Conservation (phyloP, 2,113 vertebrate species). For the Eclectus roratus region DNA sequence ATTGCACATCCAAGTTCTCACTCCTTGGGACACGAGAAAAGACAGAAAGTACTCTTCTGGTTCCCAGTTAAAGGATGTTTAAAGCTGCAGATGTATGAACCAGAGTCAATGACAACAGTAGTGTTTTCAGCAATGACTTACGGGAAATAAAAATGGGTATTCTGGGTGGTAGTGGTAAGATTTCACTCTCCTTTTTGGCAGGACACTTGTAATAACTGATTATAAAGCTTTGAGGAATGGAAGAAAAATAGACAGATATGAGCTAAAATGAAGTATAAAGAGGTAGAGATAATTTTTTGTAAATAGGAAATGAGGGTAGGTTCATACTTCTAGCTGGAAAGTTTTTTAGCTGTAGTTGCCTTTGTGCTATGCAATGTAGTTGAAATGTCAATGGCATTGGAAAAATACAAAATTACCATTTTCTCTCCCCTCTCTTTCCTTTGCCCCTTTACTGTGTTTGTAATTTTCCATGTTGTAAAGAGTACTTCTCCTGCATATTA, state of each 20-base stretch:
- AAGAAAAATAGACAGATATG: neutral
- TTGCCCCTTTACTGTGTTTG: rapidly evolving
- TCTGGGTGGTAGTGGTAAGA: neutral
- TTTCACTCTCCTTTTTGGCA: neutral
- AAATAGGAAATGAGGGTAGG: neutral
- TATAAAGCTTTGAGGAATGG: neutral
- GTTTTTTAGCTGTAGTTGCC: neutral
- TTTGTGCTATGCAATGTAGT: neutral
- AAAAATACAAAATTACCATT: neutral
- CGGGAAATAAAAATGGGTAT: neutral
- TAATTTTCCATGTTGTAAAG: neutral
- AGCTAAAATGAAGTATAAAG: neutral
- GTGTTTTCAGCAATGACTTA: neutral
- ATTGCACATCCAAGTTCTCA: neutral
- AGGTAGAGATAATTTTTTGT: neutral
- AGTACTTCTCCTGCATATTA: neutral
- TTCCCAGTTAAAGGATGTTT: neutral
- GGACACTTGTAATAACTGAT: neutral
- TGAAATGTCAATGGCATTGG: neutral
- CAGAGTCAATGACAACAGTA: neutral
- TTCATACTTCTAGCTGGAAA: neutral
- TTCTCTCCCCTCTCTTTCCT: neutral
- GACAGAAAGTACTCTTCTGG: neutral
- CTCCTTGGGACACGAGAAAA: neutral
- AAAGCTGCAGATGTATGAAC: neutral